Evolutionary conservation across 2,113 vertebrate genomes (phyloP), one percentile per base, ranked within the genome.

Genomic region (Alethe diademata): DNA sequence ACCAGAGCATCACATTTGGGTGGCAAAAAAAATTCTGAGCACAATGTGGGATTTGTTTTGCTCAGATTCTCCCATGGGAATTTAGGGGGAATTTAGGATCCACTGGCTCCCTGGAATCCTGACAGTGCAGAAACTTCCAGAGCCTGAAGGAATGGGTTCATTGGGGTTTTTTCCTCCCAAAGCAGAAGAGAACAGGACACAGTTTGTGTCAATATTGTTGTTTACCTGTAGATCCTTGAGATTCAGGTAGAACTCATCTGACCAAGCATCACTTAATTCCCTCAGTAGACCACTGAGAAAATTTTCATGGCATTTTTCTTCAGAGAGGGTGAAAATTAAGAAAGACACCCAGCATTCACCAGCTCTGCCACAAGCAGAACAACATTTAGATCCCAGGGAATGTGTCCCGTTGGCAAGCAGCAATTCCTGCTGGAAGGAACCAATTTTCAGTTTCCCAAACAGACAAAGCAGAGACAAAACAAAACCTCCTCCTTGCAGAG

Each of bases 371-470:
- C 67, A 3, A 4, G 74, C 47, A 20, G 19, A 64, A 42, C 33
- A 12, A 5, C 19, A 2, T 14, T 35, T 4, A 19, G 35, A 36
- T 36, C 42, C 8, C 64, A 5, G 61, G 4, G 19, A 22, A 26
- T 0, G 6, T 0, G 6, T n/a, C 54, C 82, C 14, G 0, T 1
- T 47, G 84, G 70, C 90, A 76, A 74, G 28, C 48, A 19, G 43
- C 72, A 28, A 64, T 15, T 88, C 33, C 79, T 36, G 42, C 75
- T 23, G 79, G 72, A 94, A 81, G 56, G 69, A 81, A 87, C 54
- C 65, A 5, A 36, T 67, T 53, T 74, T 6, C 80, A 57, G 56
- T 18, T 83, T 42, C 71, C 19, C 71, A 56, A 94, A 54, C 33
- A 65, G 62, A 56, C 31, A 24, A 48, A 78, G 53, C 42, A 33